Percentiles rank a stretch among this genome's conserved stretches.
Evolutionary conservation across 2,888 invertebrate genomes (phyloP).

Genomic region (Flabesymbios commensalis): DNA sequence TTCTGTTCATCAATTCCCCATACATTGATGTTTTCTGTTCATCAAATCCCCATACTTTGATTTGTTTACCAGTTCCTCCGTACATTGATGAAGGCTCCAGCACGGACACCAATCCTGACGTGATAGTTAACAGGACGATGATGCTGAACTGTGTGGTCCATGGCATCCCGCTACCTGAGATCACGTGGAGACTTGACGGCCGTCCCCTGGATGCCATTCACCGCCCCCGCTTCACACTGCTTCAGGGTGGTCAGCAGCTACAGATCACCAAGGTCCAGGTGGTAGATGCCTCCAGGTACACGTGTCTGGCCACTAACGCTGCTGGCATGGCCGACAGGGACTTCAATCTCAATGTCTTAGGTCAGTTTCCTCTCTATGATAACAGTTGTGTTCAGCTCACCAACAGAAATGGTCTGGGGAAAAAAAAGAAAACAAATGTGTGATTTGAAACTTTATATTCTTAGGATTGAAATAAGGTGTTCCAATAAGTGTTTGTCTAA

Average conservation of each 20-base stretch:
- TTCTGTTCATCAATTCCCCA: not conserved
- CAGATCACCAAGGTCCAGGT: slow-evolving; percentile 42
- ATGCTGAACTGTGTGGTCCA: slow-evolving; percentile 49
- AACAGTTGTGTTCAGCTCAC: no score
- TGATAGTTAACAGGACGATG: slow-evolving; percentile 55
- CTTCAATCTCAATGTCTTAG: slow-evolving; percentile 53
- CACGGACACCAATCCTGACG: slow-evolving; percentile 43
- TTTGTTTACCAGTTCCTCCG: slow-evolving; percentile 58
- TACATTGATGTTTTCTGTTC: not conserved
- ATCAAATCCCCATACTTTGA: not conserved
- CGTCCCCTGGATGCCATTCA: not conserved
- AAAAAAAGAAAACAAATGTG: no score
- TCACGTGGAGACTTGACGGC: slow-evolving; percentile 47
- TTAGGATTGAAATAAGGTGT: no score
- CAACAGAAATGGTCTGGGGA: no score
- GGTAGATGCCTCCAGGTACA: slow-evolving; percentile 53
- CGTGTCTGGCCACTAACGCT: slow-evolving; percentile 63
- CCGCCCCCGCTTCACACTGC: slow-evolving; percentile 16
- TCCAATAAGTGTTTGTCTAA: no score
- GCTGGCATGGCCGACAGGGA: slow-evolving; percentile 59
- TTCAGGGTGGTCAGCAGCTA: slow-evolving; percentile 42
- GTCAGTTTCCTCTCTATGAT: no score
- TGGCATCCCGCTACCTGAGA: slow-evolving; percentile 50
- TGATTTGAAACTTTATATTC: no score
- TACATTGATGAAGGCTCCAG: slow-evolving; percentile 53